Conservation (phyloP, 30 jellyfish, hydroid and myxozoan species). For the Pelagia noctiluca region DNA sequence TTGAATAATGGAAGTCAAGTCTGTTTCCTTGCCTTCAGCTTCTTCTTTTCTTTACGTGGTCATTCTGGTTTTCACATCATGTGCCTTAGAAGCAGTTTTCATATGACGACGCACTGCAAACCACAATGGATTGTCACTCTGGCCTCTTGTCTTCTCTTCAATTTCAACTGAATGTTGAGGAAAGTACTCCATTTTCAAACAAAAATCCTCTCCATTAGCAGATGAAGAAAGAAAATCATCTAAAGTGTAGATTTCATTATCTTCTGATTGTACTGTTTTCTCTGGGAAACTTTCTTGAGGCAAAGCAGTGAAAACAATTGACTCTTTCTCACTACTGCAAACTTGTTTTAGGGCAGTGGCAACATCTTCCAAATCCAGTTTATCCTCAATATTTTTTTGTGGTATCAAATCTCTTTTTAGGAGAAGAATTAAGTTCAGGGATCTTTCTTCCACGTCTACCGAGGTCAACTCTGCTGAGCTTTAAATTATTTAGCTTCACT, state of each 20-base stretch:
- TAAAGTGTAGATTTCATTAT: neutral
- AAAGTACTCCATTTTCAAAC: neutral
- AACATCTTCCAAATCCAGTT: neutral
- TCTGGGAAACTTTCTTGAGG: neutral
- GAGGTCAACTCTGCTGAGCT: neutral
- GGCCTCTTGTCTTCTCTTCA: slow-evolving; percentile 23
- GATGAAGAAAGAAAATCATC: neutral
- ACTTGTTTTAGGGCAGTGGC: neutral
- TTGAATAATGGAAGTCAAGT: slow-evolving; percentile 20
- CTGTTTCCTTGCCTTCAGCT: slow-evolving; percentile 29
- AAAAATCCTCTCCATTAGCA: neutral
- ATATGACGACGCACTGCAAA: slow-evolving; percentile 30
- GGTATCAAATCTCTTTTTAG: neutral
- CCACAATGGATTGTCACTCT: slow-evolving; percentile 48
- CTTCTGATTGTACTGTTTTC: neutral
- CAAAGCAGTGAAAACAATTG: neutral
- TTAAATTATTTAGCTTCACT: neutral
- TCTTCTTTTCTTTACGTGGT: slow-evolving; percentile 7
- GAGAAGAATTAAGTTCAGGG: neutral
- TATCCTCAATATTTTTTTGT: neutral
- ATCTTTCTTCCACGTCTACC: neutral
- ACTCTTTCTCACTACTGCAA: neutral
- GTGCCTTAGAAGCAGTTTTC: slow-evolving; percentile 66
- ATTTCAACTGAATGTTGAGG: neutral
- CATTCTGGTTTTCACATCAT: slow-evolving; percentile 22